phyloP scores from a whole-genome alignment of 1,140 invertebrate genomes.

The Rhizoglyphus robini region DNA sequence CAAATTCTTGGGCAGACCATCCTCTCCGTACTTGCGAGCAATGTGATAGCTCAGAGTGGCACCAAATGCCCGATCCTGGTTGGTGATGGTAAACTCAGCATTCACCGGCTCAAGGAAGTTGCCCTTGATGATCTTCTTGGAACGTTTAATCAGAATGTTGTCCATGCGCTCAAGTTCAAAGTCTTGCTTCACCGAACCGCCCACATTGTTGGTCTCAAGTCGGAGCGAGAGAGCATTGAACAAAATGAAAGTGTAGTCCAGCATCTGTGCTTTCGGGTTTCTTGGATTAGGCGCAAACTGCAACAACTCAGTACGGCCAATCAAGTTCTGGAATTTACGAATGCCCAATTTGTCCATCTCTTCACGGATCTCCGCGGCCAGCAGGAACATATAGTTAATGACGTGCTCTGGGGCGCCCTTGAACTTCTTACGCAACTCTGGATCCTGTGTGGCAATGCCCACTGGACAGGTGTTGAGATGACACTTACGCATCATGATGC shows the following conservation, averaged over 20 bases:
- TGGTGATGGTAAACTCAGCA: conserved; percentile 68
- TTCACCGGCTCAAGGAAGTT: conserved; percentile 41
- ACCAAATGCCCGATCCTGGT: conserved; percentile 81
- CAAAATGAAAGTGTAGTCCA: conserved; percentile 72
- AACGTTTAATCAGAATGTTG: conserved; percentile 62
- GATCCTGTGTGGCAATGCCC: conserved; percentile 93
- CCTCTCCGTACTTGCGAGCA: conserved; percentile 73
- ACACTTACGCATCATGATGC: conserved; percentile 99
- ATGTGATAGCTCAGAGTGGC: conserved; percentile 88
- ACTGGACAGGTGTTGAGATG: conserved; percentile 98
- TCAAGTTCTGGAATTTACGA: conserved; percentile 72
- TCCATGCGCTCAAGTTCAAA: conserved; percentile 82
- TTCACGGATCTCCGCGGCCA: conserved; percentile 83
- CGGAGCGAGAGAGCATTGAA: conserved; percentile 76
- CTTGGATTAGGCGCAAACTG: conserved; percentile 37
- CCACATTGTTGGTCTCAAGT: conserved; percentile 77
- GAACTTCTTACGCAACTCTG: conserved; percentile 84
- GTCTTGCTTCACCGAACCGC: conserved; percentile 68
- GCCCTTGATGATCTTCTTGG: conserved; percentile 58
- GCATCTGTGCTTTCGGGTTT: conserved; percentile 62
- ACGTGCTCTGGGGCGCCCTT: conserved; percentile 94
- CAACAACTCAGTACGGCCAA: conserved; percentile 83
- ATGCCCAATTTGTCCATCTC: conserved; percentile 84
- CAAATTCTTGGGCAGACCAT: conserved; percentile 58
- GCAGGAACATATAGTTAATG: conserved; percentile 91